Evolutionary conservation across 2,888 invertebrate species (phyloP).

Genomic region (Heliconius cydno): DNA sequence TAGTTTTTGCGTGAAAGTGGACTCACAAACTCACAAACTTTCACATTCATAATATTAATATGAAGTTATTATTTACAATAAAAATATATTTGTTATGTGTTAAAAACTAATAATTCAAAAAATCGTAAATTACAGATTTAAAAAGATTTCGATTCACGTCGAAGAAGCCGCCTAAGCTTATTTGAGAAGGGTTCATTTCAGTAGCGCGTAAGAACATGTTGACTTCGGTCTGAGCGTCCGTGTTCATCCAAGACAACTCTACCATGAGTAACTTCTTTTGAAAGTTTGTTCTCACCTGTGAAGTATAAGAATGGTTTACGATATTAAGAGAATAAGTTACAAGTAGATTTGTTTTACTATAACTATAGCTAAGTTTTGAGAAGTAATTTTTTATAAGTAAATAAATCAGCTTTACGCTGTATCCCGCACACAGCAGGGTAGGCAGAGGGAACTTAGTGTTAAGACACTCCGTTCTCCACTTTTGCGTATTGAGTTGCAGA

Average conservation of each 20-base stretch:
- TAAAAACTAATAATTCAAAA: not conserved
- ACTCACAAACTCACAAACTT: too few species aligned
- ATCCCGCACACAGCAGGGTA: too few species aligned
- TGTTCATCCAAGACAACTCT: conserved; percentile 89
- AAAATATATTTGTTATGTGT: not conserved
- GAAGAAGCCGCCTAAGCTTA: conserved; percentile 89
- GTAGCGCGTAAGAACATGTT: conserved; percentile 90
- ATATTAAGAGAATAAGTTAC: not conserved
- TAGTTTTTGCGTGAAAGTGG: too few species aligned
- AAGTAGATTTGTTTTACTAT: not conserved
- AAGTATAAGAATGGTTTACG: not conserved
- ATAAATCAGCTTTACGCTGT: too few species aligned
- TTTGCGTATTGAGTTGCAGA: too few species aligned
- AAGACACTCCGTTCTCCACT: too few species aligned
- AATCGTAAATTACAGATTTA: conserved; percentile 82
- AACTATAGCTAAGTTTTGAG: too few species aligned
- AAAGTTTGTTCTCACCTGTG: conserved; percentile 86
- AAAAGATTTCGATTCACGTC: conserved; percentile 88
- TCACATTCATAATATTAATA: not conserved
- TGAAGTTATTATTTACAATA: not conserved
- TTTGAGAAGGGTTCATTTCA: conserved; percentile 90
- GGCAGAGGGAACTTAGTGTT: too few species aligned
- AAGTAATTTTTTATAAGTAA: too few species aligned
- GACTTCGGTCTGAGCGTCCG: conserved; percentile 89
- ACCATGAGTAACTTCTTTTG: conserved; percentile 89